Conservation (phyloP, 2,113 vertebrate genomes). For the Paralichthys olivaceus region DNA sequence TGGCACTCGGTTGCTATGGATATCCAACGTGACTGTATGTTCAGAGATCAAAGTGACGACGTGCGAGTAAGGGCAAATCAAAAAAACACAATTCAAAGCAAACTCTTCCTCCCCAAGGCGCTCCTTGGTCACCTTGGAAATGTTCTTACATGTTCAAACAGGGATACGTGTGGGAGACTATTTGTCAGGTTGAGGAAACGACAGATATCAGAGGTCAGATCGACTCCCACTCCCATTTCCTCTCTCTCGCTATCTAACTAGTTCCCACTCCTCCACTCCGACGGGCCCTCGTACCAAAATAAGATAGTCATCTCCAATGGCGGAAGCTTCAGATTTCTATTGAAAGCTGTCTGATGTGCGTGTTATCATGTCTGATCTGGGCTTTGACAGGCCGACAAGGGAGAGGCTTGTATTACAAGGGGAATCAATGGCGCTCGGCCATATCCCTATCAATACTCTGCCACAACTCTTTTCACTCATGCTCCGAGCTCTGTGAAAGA, state of each 20-base stretch:
- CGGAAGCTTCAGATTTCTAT: slow-evolving; percentile 70
- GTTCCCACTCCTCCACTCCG: slow-evolving; percentile 16
- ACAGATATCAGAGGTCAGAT: slow-evolving; percentile 48
- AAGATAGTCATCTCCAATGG: slow-evolving; percentile 68
- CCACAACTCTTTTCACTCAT: slow-evolving; percentile 70
- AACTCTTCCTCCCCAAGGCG: slow-evolving; percentile 34
- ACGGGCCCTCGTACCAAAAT: slow-evolving; percentile 42
- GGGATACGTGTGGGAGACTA: background rate
- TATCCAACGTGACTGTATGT: slow-evolving; percentile 50
- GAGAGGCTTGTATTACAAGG: slow-evolving; percentile 82
- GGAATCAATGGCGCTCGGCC: slow-evolving; percentile 73
- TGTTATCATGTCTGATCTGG: slow-evolving; percentile 79
- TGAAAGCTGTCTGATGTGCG: slow-evolving; percentile 62
- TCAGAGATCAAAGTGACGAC: slow-evolving; percentile 61
- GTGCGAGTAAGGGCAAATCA: slow-evolving; percentile 55
- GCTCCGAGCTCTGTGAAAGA: slow-evolving; percentile 55
- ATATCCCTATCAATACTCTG: slow-evolving; percentile 78
- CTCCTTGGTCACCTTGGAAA: slow-evolving; percentile 50
- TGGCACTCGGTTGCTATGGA: slow-evolving; percentile 57
- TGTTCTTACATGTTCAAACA: slow-evolving; percentile 25
- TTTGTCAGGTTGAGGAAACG: slow-evolving; percentile 23
- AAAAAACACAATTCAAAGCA: slow-evolving; percentile 58
- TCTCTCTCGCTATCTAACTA: slow-evolving; percentile 16
- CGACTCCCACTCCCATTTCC: slow-evolving; percentile 8
- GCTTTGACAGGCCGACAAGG: slow-evolving; percentile 81